Evolutionary conservation across 2,797 vertebrate genomes (phyloP).

Genomic region (Sorex maritimensis): DNA sequence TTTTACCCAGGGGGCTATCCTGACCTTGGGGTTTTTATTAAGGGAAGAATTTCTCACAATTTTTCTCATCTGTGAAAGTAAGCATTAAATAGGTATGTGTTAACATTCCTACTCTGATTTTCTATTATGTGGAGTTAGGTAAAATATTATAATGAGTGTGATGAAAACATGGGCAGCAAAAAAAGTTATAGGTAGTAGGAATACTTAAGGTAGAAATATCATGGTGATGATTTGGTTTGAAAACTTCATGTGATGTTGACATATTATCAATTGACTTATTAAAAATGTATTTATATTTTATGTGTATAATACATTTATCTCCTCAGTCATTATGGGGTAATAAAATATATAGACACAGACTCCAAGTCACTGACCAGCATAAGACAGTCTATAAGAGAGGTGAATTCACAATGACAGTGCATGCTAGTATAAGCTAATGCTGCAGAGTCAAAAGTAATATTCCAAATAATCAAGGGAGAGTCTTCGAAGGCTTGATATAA

Average conservation of each 20-base stretch:
- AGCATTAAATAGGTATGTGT: slow-evolving; percentile 19
- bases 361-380: neutral
- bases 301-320: neutral
- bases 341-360: slow-evolving; percentile 38
- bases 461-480: neutral
- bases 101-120: neutral
- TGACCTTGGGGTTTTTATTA: no score
- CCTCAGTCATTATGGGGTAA: slow-evolving; percentile 3
- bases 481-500: neutral
- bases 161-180: neutral
- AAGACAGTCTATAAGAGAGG: neutral
- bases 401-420: neutral
- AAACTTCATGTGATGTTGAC: slow-evolving; percentile 1
- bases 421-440: neutral
- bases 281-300: slow-evolving; percentile 64
- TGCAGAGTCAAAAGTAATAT: neutral
- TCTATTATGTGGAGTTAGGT: slow-evolving; percentile 19
- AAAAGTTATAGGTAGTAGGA: neutral
- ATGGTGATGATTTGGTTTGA: slow-evolving; percentile 45
- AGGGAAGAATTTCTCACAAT: no score
- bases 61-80: slow-evolving; percentile 36
- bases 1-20: no score
- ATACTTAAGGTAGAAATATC: neutral
- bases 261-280: slow-evolving; percentile 38
- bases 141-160: slow-evolving; percentile 6